Conservation (phyloP, 1,140 invertebrate species). For the Ceratosolen fusciceps region DNA sequence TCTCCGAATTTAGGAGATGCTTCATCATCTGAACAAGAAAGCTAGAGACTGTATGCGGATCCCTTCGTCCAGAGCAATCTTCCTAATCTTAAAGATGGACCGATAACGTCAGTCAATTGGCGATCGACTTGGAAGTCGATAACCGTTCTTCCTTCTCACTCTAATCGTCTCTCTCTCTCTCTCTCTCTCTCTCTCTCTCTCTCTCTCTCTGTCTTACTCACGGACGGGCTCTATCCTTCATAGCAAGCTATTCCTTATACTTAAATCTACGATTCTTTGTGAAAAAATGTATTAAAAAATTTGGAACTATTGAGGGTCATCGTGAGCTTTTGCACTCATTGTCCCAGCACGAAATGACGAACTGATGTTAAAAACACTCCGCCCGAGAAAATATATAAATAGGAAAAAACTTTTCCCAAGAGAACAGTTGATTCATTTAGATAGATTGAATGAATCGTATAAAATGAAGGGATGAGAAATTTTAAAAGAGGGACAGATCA, state of each 20-base stretch:
- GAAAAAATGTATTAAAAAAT: conserved; percentile 62
- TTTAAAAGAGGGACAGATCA: conserved; percentile 11
- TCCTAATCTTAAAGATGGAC: conserved; percentile 66
- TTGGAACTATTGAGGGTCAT: conserved; percentile 58
- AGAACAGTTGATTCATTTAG: conserved; percentile 37
- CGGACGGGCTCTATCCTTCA: conserved; percentile 3
- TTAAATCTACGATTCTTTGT: conserved; percentile 52
- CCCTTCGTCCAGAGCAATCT: conserved; percentile 55
- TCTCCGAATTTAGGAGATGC: background rate
- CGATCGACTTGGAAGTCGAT: conserved; percentile 59
- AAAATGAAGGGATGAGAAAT: conserved; percentile 29
- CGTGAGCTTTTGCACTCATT: conserved; percentile 49
- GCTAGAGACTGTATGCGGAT: background rate
- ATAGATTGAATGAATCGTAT: conserved; percentile 25
- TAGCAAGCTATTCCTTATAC: conserved; percentile 18
- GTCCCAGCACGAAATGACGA: conserved; percentile 56
- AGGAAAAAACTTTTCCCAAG: conserved; percentile 16
- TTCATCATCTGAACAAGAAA: conserved; percentile 9
- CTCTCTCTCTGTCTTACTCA: background rate
- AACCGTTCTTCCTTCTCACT: too few species aligned
- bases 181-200: conserved; percentile 22
- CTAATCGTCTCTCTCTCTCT: background rate
- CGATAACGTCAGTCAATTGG: conserved; percentile 69
- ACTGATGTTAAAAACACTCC: conserved; percentile 13
- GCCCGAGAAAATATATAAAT: conserved; percentile 2